Percentiles rank a stretch among this genome's conserved stretches.
These are phyloP conservation scores for Nebria salina DNA, from an alignment of 2,888 invertebrate genomes.

Conservation along the genomic window DNA sequence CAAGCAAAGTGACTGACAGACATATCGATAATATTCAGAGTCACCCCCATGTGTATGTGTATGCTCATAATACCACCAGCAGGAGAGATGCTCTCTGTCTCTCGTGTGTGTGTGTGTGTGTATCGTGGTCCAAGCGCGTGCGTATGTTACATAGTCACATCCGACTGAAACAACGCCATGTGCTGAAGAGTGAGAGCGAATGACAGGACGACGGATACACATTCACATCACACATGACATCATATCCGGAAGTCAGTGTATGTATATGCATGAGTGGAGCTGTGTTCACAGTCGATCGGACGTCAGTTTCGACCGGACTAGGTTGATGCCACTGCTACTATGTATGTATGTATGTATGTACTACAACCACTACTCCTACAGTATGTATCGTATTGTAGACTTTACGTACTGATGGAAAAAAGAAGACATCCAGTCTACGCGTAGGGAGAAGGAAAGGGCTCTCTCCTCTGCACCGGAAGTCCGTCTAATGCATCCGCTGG, in stretches of 20 bases:
- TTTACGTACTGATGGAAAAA: neutral
- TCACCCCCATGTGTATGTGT: conserved; percentile 43
- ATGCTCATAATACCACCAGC: neutral
- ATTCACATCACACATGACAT: conserved; percentile 60
- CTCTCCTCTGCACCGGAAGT: conserved; percentile 65
- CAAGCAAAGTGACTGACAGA: conserved; percentile 51
- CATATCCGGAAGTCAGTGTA: conserved; percentile 57
- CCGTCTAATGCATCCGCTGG: conserved; percentile 70
- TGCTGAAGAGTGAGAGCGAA: neutral
- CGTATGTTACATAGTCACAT: neutral
- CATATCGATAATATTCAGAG: conserved; percentile 53
- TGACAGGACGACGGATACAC: conserved; percentile 49
- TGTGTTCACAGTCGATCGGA: conserved; percentile 60
- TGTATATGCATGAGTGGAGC: conserved; percentile 62
- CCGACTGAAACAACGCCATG: neutral
- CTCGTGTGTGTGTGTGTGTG: neutral
- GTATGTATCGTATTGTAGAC: neutral
- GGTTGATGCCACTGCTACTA: neutral
- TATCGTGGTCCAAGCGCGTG: neutral
- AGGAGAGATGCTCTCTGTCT: neutral
- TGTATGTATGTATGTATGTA: neutral
- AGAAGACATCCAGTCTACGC: neutral
- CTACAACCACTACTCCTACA: neutral
- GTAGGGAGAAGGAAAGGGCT: conserved; percentile 51
- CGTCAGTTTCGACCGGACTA: conserved; percentile 45